Evolutionary conservation across 2,797 vertebrate genomes (phyloP).

Genomic region (Acanthornis magna): DNA sequence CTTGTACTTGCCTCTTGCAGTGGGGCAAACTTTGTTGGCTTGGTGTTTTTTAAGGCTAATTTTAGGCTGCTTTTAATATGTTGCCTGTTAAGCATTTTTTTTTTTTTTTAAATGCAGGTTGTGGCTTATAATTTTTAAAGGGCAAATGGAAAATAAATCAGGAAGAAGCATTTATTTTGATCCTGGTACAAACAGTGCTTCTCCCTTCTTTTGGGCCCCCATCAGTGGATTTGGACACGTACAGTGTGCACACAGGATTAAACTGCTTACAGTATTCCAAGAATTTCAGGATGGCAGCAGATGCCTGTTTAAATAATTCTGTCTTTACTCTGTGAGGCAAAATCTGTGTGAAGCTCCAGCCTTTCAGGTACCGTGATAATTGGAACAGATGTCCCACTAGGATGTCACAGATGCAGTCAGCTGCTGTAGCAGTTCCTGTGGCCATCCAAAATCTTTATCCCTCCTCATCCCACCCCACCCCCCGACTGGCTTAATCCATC

Average conservation of each 20-base stretch:
- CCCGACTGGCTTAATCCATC: background rate
- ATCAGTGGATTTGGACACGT: background rate
- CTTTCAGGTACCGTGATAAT: background rate
- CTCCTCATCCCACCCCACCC: background rate
- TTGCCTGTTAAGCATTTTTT: background rate
- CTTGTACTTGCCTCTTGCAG: background rate
- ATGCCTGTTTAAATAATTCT: constrained; percentile 1
- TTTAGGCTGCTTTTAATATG: background rate
- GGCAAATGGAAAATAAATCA: background rate
- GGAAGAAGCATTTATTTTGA: background rate
- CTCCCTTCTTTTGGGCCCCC: background rate
- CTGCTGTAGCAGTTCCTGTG: background rate
- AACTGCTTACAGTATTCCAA: background rate
- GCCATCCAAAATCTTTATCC: background rate
- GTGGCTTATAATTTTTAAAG: background rate
- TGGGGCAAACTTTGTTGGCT: background rate
- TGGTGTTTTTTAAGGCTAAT: background rate
- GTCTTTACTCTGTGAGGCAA: background rate
- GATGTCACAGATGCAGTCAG: background rate
- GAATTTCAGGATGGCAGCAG: background rate
- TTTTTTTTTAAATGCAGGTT: background rate
- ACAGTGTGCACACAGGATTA: background rate
- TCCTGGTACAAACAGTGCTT: background rate
- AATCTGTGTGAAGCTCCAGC: background rate
- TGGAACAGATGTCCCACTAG: background rate